Conservation (phyloP, 2,113 vertebrate genomes). For the Pachyramphus minor region DNA sequence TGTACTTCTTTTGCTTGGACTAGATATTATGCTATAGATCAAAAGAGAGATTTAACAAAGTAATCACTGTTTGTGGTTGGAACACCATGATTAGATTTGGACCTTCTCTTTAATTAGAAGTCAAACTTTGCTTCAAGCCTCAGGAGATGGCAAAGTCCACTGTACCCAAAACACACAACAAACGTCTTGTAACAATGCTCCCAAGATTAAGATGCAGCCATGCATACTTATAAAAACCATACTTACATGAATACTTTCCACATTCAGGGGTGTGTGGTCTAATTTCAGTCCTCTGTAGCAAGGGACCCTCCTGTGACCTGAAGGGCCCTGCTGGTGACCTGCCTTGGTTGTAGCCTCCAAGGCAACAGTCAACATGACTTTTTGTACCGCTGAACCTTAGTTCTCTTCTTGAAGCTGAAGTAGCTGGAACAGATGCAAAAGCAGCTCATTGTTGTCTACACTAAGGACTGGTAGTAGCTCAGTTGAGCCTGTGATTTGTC, state of each 20-base stretch:
- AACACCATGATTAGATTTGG: neutral
- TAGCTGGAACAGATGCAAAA: neutral
- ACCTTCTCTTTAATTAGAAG: constrained; percentile 6
- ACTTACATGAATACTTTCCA: neutral
- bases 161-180: neutral
- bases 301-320: neutral
- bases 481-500: neutral
- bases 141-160: neutral
- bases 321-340: neutral
- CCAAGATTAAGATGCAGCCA: neutral
- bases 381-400: neutral
- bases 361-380: neutral
- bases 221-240: neutral
- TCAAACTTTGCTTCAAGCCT: neutral
- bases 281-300: neutral
- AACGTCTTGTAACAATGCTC: neutral
- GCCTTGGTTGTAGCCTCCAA: neutral
- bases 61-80: neutral
- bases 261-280: neutral
- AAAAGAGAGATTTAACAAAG: neutral
- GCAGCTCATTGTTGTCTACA: neutral
- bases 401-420: neutral
- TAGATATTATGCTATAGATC: neutral
- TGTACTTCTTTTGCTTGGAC: neutral
- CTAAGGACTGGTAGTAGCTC: neutral